A percentile compares a stretch with the other conserved stretches of the same genome.
Conservation (phyloP, 2,113 vertebrate genomes). For the Archilochus colubris region DNA sequence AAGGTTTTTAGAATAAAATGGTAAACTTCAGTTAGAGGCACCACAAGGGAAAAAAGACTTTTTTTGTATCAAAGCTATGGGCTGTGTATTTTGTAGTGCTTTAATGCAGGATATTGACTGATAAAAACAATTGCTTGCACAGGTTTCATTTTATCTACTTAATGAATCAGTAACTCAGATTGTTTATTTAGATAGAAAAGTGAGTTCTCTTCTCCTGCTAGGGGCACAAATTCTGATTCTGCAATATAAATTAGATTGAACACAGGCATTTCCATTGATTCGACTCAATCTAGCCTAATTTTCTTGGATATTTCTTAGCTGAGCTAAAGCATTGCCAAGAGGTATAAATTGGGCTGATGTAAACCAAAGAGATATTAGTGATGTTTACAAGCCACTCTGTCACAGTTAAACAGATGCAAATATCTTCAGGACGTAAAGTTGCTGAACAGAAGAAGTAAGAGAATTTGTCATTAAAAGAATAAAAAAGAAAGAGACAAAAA, state of each 20-base stretch:
- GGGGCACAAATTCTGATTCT: background rate
- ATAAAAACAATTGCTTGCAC: background rate
- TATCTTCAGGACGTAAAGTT: background rate
- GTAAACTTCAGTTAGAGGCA: background rate
- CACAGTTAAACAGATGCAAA: background rate
- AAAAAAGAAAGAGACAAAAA: background rate
- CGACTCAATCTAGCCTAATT: background rate
- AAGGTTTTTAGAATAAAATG: background rate
- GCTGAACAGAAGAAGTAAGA: background rate
- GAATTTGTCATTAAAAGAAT: background rate
- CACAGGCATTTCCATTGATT: background rate
- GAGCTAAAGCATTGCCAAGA: background rate
- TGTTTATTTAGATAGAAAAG: background rate
- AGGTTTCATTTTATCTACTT: background rate
- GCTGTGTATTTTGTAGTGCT: background rate
- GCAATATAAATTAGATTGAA: background rate
- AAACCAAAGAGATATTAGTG: background rate
- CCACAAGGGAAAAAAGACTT: fast-evolving
- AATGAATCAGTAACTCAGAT: background rate
- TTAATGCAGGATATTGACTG: background rate
- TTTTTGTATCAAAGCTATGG: background rate
- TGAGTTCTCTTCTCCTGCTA: background rate
- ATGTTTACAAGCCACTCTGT: background rate
- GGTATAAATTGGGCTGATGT: background rate
- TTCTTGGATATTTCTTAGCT: background rate